Evolutionary conservation across 2,797 vertebrate genomes (phyloP), one percentile per base, ranked within the genome.

Genomic region (Amblyopsis hoosieri): DNA sequence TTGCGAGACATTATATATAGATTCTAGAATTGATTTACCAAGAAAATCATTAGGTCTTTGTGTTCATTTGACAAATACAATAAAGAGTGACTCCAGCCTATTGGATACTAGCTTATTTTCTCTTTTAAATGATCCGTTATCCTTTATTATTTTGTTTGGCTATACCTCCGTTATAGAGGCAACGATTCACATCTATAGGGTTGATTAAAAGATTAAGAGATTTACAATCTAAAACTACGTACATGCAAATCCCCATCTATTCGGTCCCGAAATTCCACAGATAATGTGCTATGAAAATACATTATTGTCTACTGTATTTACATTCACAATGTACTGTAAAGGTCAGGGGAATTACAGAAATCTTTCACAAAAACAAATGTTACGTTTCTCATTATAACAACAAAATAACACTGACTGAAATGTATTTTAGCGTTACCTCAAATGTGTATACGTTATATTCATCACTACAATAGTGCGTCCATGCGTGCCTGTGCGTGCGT

Each of bases 1-100:
- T 50, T 14, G 14, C 8, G 66, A 69, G 57, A 76, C 64, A 58
- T 57, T 76, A 78, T 81, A 71, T 71, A 69, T 67, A 76, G 80
- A 58, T 17, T 53, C 66, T 79, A 78, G 60, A 82, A 71, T 75
- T 33, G 48, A 64, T 61, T 73, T 68, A 12, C 55, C 69, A 75
- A 68, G 57, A 67, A 29, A 29, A 29, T 29, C 54, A 47, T 17
- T 17, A 51, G 63, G 19, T 51, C 42, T 47, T 12, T 4, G 42
- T 59, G 49, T 63, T 60, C 70, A 57, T 72, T 54, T 62, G 64
- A 51, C 31, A 4, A 61, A 14, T 59, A 58, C 49, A 52, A 46
- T 57, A 23, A 31, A 59, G 55, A 51, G 45, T 37, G 8, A 66
- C 55, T 50, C 47, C 54, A 65, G 33, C 12, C 59, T 47, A 42